A percentile compares a stretch with the other conserved stretches of the same genome.
These are phyloP conservation scores for Lycophotia porphyrea DNA, from an alignment of 2,888 invertebrate genomes.

Conservation along the genomic window DNA sequence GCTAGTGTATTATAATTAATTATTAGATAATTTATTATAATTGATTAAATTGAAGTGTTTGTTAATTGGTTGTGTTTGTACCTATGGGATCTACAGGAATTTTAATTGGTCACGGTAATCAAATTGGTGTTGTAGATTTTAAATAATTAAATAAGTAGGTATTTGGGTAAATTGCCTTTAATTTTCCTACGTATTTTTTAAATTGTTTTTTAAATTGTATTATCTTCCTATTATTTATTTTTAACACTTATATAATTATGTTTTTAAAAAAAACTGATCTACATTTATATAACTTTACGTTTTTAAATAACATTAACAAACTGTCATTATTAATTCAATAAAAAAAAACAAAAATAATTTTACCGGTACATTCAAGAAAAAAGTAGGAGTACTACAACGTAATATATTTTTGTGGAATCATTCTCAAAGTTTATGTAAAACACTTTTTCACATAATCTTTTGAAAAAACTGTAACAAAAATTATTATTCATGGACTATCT, in stretches of 20 bases:
- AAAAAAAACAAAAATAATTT: not conserved
- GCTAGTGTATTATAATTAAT: not conserved
- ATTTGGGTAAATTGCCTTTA: not conserved
- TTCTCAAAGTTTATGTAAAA: not conserved
- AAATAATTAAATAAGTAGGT: not conserved
- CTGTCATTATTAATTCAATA: too few relatives aligned
- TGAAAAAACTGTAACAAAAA: slow-evolving; percentile 35
- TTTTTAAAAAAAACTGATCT: too few relatives aligned
- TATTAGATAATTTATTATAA: slow-evolving; percentile 4
- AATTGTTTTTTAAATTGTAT: too few relatives aligned
- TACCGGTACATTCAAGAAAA: slow-evolving; percentile 1
- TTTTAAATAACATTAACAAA: too few relatives aligned
- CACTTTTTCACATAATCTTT: slow-evolving; percentile 2
- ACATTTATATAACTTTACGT: too few relatives aligned
- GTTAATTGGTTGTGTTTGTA: slow-evolving; percentile 31
- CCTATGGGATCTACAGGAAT: not conserved
- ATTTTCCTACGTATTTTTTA: too few relatives aligned
- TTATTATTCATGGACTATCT: slow-evolving; percentile 28
- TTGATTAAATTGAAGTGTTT: slow-evolving; percentile 27
- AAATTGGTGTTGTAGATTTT: slow-evolving; percentile 2
- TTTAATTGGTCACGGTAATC: slow-evolving; percentile 10
- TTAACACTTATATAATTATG: too few relatives aligned
- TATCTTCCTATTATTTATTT: too few relatives aligned
- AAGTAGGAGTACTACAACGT: not conserved
- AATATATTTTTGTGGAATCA: not conserved